Percentiles rank a stretch among this genome's conserved stretches.
phyloP scores from a whole-genome alignment of 1,140 invertebrate species.

The Drosophila pandora region DNA sequence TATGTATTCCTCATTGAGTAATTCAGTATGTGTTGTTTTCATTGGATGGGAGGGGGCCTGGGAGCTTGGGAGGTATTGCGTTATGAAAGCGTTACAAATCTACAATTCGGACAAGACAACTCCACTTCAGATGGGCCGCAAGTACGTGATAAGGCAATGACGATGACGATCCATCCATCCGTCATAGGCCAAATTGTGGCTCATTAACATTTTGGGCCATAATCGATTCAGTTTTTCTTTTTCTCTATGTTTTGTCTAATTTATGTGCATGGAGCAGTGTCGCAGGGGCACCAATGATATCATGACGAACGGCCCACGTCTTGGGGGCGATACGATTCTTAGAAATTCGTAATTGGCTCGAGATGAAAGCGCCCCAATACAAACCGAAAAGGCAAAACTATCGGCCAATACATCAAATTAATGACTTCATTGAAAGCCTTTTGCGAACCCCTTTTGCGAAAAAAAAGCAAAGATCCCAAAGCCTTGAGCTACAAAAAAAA shows the following conservation, averaged over 20 bases:
- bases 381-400: conserved; percentile 51
- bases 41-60: background rate
- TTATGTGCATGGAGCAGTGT: conserved; percentile 45
- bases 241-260: conserved; percentile 34
- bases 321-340: conserved; percentile 42
- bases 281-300: conserved; percentile 35
- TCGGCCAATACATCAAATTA: conserved; percentile 77
- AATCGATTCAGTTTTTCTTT: conserved; percentile 24
- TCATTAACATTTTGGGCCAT: conserved; percentile 45
- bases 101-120: conserved; percentile 26
- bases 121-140: conserved; percentile 30
- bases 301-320: conserved; percentile 36
- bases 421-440: conserved; percentile 78
- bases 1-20: conserved; percentile 45
- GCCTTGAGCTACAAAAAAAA: background rate
- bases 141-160: conserved; percentile 44
- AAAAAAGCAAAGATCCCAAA: conserved; percentile 3
- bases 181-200: conserved; percentile 46
- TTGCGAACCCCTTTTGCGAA: conserved; percentile 34
- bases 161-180: conserved; percentile 15
- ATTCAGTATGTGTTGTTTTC: background rate
- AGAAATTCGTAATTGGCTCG: conserved; percentile 69
- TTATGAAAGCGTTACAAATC: conserved; percentile 77
- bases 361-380: conserved; percentile 63
- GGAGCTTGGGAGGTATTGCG: conserved; percentile 22